Conservation (phyloP, 2,888 invertebrate species). For the Gymnosoma rotundatum region DNA sequence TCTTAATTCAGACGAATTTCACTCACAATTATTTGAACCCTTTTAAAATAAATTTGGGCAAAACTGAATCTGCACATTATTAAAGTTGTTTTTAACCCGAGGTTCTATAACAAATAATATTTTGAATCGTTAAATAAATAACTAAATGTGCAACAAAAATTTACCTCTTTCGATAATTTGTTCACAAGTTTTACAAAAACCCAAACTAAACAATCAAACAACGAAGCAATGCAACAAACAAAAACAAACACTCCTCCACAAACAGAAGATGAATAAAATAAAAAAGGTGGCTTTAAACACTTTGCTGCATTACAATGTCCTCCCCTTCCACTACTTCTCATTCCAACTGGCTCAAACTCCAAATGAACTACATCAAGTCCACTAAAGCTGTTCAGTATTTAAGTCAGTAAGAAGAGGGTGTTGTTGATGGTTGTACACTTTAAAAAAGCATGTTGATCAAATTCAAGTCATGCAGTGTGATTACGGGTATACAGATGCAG, state of each 20-base stretch:
- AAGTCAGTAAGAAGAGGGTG: slow-evolving; percentile 64
- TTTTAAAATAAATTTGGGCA: neutral
- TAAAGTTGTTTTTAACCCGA: slow-evolving; percentile 22
- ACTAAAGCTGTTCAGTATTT: slow-evolving; percentile 29
- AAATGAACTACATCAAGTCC: slow-evolving; percentile 18
- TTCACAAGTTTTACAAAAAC: slow-evolving; percentile 25
- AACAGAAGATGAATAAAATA: slow-evolving; percentile 48
- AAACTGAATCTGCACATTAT: neutral
- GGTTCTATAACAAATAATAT: slow-evolving; percentile 64
- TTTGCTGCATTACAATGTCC: slow-evolving; percentile 1
- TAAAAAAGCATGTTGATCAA: slow-evolving; percentile 70
- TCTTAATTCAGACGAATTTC: no score
- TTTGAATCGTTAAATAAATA: slow-evolving; percentile 59
- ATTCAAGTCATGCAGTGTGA: slow-evolving; percentile 61
- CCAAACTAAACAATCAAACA: neutral
- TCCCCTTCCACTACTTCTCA: neutral
- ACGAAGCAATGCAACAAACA: neutral
- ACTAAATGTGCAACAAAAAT: slow-evolving; percentile 50
- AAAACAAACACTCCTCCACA: slow-evolving; percentile 63
- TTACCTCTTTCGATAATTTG: slow-evolving; percentile 44
- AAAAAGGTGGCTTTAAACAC: slow-evolving; percentile 47
- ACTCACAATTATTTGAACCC: neutral
- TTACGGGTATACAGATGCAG: slow-evolving; percentile 6
- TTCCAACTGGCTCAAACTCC: neutral
- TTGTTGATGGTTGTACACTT: slow-evolving; percentile 71